A percentile compares a stretch with the other conserved stretches of the same genome.
These are phyloP conservation scores for Trichogramma dendrolimi DNA, from an alignment of 2,888 invertebrate genomes.

Conservation along the genomic window DNA sequence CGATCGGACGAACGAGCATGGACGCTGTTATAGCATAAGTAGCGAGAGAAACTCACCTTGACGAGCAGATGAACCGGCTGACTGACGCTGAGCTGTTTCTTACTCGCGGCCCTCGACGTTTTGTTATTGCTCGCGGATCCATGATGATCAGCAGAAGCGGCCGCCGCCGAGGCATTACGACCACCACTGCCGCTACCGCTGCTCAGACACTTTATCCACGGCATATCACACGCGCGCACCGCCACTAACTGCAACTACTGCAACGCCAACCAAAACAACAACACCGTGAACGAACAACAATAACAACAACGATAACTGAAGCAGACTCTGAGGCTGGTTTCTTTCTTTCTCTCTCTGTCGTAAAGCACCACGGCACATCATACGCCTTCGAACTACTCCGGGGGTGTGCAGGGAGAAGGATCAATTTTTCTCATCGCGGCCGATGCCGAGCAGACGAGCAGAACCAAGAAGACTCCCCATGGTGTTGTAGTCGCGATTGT, in stretches of 20 bases:
- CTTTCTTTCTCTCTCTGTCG: neutral
- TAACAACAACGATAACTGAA: neutral
- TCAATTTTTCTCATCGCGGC: no score
- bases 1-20: no score
- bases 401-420: no score
- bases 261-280: neutral
- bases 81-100: constrained; percentile 50
- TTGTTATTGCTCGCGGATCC: neutral
- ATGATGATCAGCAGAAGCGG: no score
- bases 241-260: constrained; percentile 27
- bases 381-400: no score
- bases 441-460: no score
- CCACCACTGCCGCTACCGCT: constrained; percentile 41
- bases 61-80: constrained; percentile 51
- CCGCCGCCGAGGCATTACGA: no score
- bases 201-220: constrained; percentile 52
- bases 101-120: constrained; percentile 43
- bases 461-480: no score
- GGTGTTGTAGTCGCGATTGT: no score
- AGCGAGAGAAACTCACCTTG: constrained; percentile 40
- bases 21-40: neutral
- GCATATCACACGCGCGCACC: constrained; percentile 39
- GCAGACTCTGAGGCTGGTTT: neutral
- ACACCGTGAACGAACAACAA: neutral
- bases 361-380: no score